Evolutionary conservation across 2,888 invertebrate species (phyloP).

Genomic region (Vannuccia rotundouncinata): DNA sequence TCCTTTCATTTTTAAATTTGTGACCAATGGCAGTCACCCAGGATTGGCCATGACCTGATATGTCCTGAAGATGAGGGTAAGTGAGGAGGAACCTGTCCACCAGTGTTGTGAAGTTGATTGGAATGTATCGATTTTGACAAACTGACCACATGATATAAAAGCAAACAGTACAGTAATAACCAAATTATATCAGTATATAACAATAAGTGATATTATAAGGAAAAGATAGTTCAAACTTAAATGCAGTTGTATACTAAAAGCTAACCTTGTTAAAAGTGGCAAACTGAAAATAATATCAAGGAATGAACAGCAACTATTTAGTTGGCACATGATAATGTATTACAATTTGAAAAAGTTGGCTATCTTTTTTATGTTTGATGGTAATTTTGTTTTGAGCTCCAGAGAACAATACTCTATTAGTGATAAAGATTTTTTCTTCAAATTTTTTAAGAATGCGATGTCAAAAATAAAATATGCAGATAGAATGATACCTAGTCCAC

Average conservation of each 20-base stretch:
- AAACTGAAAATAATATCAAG: neutral
- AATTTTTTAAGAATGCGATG: too few species aligned
- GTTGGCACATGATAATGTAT: too few species aligned
- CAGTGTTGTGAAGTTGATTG: neutral
- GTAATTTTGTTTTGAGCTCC: too few species aligned
- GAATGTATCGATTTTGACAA: neutral
- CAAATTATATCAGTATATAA: neutral
- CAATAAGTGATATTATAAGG: neutral
- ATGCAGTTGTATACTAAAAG: neutral
- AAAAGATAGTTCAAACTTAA: neutral
- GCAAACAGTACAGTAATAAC: neutral
- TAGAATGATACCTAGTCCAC: too few species aligned
- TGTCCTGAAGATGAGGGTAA: slow-evolving; percentile 2
- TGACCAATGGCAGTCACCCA: slow-evolving; percentile 10
- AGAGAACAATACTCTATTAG: too few species aligned
- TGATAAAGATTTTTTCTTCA: too few species aligned
- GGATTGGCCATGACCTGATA: slow-evolving; percentile 4
- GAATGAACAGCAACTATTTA: too few species aligned
- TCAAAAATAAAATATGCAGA: too few species aligned
- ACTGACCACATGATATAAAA: slow-evolving; percentile 15
- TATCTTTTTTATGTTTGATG: too few species aligned
- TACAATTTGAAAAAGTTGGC: too few species aligned
- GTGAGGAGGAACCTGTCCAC: slow-evolving; percentile 12
- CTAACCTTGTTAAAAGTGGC: neutral
- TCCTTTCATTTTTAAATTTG: slow-evolving; percentile 17